Evolutionary conservation across 2,888 invertebrate species (phyloP).

Genomic region (Rhagophthalmus giganteus): DNA sequence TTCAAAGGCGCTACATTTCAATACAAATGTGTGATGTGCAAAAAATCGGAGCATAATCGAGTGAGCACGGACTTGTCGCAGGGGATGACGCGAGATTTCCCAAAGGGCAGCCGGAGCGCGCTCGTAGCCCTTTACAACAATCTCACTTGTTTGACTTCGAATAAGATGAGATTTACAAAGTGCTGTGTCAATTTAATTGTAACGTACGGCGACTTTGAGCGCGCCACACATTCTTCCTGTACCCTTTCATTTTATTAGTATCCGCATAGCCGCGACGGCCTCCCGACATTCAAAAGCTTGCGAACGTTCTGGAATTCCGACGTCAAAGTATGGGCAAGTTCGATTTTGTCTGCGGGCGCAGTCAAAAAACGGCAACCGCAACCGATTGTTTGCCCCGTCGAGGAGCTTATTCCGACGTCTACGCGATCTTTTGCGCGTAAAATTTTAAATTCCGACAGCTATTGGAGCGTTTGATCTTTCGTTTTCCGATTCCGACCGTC

Average conservation of each 20-base stretch:
- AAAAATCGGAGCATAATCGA: slow-evolving; percentile 40
- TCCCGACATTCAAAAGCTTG: slow-evolving; percentile 1
- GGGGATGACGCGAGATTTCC: slow-evolving; percentile 39
- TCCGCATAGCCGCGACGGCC: slow-evolving; percentile 12
- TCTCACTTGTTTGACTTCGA: slow-evolving; percentile 35
- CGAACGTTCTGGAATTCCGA: neutral
- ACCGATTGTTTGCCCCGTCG: too few relatives aligned
- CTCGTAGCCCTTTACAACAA: slow-evolving; percentile 31
- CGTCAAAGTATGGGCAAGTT: neutral
- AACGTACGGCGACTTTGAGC: slow-evolving; percentile 30
- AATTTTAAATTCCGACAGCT: too few relatives aligned
- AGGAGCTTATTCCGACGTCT: neutral
- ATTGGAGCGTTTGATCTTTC: too few relatives aligned
- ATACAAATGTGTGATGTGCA: slow-evolving; percentile 34
- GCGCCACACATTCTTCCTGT: slow-evolving; percentile 9
- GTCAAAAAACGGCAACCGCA: neutral
- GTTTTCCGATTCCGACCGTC: too few relatives aligned
- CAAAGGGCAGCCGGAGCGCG: slow-evolving; percentile 29
- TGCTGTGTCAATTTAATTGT: slow-evolving; percentile 39
- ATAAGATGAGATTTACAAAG: slow-evolving; percentile 39
- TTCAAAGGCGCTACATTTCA: slow-evolving; percentile 38
- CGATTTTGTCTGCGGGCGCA: neutral
- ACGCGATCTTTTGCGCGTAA: neutral
- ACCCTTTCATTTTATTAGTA: slow-evolving; percentile 14
- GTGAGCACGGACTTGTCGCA: slow-evolving; percentile 36